Evolutionary conservation across 2,113 vertebrate genomes (phyloP), one percentile per base, ranked within the genome.

Genomic region (Boleophthalmus pectinirostris): DNA sequence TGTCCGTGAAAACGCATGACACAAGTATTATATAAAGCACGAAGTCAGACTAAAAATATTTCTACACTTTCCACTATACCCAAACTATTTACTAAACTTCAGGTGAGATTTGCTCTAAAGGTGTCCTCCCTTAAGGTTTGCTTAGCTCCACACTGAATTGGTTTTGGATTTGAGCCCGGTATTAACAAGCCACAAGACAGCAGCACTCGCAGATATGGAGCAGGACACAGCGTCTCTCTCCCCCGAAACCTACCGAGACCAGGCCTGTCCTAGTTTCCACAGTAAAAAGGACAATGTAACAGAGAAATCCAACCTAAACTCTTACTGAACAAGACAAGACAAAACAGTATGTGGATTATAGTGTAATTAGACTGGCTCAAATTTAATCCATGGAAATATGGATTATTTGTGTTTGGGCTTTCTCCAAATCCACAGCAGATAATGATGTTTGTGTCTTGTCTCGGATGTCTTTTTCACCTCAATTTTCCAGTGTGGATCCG

Each of bases 231-330:
- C 25, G 3, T 72, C 49, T 18, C 47, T 16, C 72, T 82, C 74
- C 33, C 56, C 53, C 21, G 47, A 7, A 75, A 82, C 56, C 81
- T 60, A 73, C 76, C 35, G 24, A 53, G 71, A 64, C 49, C 60
- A 68, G 46, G 51, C 33, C 69, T 76, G 88, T 47, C 82, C 90
- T 86, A 87, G 61, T 64, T 64, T 92, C 83, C 7, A 69, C 66
- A 81, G 71, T 60, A 47, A 66, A 73, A 47, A 57, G 61, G 61
- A 73, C 9, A 61, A 38, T 64, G 53, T 6, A 67, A 12, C 13
- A 46, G 6, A 54, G n/a, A 74, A 47, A 45, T 43, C 25, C 60
- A 2, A 64, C 25, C 20, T 20, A 60, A 75, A 56, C 20, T 53
- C 47, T 16, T 46, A 23, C 3, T 16, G 51, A 68, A 29, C 51